Conservation (phyloP, 2,113 vertebrate species). For the Onychostruthus taczanowskii region DNA sequence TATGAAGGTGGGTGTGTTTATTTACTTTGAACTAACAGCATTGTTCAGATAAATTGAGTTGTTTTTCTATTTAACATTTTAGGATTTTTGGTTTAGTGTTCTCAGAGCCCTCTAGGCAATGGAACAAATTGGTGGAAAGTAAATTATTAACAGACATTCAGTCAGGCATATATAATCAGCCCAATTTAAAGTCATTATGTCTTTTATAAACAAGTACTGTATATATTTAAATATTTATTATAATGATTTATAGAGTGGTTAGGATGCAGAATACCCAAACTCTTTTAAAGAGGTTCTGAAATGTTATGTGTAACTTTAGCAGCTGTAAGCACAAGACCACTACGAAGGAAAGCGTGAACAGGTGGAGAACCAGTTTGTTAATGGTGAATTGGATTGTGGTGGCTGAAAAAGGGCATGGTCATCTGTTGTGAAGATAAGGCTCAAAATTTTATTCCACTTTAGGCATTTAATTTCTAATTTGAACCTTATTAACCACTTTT, state of each 20-base stretch:
- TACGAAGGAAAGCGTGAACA: not conserved
- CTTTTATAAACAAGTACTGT: constrained; percentile 21
- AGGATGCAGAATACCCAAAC: not conserved
- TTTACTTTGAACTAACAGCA: not conserved
- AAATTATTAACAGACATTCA: constrained; percentile 16
- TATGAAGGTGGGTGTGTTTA: not conserved
- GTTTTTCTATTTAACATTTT: not conserved
- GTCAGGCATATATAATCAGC: constrained; percentile 21
- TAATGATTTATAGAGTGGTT: not conserved
- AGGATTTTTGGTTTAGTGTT: not conserved
- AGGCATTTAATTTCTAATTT: not conserved
- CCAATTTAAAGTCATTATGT: constrained; percentile 17
- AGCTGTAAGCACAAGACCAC: not conserved
- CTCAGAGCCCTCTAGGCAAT: not conserved
- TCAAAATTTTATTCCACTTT: not conserved
- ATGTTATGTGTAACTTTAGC: not conserved
- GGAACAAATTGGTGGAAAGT: constrained; percentile 23
- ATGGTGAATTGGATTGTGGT: not conserved
- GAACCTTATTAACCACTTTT: not conserved
- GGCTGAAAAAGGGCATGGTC: not conserved
- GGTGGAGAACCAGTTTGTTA: not conserved
- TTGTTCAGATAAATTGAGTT: not conserved
- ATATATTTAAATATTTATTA: constrained; percentile 34
- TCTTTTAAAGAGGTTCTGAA: not conserved
- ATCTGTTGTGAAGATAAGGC: not conserved